phyloP scores from a whole-genome alignment of 2,797 vertebrate genomes.

The Yasuhikotakia modesta region DNA sequence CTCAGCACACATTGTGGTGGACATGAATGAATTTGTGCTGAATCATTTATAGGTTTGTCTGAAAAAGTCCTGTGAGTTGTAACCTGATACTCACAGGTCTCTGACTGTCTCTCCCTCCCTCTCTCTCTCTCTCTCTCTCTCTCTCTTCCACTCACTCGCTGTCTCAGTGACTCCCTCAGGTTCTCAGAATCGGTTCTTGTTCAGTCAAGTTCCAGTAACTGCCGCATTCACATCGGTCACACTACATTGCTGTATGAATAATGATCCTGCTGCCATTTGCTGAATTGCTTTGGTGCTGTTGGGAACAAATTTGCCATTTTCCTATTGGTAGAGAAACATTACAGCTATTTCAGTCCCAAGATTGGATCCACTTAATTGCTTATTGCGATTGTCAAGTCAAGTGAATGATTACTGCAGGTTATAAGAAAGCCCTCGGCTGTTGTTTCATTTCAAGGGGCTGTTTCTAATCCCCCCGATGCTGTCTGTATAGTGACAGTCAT shows the following conservation, averaged over 20 bases:
- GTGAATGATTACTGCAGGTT: conserved; percentile 10
- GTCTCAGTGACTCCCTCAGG: background rate
- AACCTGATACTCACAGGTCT: conserved; percentile 7
- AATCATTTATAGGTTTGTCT: conserved; percentile 19
- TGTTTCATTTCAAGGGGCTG: background rate
- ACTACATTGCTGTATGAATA: conserved; percentile 14
- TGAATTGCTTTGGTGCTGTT: background rate
- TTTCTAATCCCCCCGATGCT: background rate
- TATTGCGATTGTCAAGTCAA: background rate
- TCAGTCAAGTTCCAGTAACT: conserved; percentile 20
- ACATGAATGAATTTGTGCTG: conserved; percentile 17
- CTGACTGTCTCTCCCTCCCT: background rate
- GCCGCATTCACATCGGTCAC: conserved; percentile 18
- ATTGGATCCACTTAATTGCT: background rate
- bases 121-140: background rate
- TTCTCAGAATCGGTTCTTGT: conserved; percentile 11
- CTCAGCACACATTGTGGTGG: too few relatives aligned
- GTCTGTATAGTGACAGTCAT: conserved; percentile 11
- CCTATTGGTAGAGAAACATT: background rate
- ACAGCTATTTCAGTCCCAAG: background rate
- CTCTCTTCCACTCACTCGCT: too few relatives aligned
- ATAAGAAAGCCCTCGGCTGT: background rate
- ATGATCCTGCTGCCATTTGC: background rate
- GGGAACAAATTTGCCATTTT: background rate
- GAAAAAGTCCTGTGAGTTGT: background rate